Conservation (phyloP, 1,140 invertebrate genomes). For the Oreohelix idahoensis region DNA sequence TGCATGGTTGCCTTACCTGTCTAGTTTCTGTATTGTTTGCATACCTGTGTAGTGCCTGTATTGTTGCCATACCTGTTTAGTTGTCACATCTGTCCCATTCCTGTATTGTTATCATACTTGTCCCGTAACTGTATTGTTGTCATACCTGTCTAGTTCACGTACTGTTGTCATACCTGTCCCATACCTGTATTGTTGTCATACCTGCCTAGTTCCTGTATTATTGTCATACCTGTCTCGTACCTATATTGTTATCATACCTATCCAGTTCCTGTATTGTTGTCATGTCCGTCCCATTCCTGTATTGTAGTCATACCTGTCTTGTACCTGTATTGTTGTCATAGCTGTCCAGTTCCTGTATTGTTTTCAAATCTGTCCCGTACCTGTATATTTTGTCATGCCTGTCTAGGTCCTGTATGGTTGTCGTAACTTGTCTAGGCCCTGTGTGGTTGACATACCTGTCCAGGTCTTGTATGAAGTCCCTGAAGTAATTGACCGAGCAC, state of each 20-base stretch:
- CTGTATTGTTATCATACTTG: not conserved
- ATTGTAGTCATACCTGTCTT: not conserved
- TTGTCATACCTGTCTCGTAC: not conserved
- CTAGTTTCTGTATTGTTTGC: not conserved
- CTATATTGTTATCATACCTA: not conserved
- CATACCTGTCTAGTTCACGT: not conserved
- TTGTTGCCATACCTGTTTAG: not conserved
- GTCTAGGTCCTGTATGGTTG: not conserved
- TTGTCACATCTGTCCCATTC: not conserved
- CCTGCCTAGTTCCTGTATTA: not conserved
- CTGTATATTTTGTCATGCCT: not conserved
- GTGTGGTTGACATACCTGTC: constrained; percentile 17
- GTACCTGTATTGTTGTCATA: not conserved
- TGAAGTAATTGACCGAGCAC: constrained; percentile 47
- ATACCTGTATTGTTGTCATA: not conserved
- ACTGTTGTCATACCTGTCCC: not conserved
- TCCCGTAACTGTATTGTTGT: too few species aligned
- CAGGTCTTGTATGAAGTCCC: constrained; percentile 26
- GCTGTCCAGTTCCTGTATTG: too few species aligned
- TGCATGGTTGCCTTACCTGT: not conserved
- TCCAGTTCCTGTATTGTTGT: not conserved
- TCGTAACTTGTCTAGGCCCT: not conserved
- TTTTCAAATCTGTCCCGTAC: too few species aligned
- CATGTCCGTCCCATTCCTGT: too few species aligned
- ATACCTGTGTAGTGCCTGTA: not conserved